Evolutionary conservation across 2,888 invertebrate genomes (phyloP), one percentile per base, ranked within the genome.

Genomic region (Leucophora obtusa): DNA sequence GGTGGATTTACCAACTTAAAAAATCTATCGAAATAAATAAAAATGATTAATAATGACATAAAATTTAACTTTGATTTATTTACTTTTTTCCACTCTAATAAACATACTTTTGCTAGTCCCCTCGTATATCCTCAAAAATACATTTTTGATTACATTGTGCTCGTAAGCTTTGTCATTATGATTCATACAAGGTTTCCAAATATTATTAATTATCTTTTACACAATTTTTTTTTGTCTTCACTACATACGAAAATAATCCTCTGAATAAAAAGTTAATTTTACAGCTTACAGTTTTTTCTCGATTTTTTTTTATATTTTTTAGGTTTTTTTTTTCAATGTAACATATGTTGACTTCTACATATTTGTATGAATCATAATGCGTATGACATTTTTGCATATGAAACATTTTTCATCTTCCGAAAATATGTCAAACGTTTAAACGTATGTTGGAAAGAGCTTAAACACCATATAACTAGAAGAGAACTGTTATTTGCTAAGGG

Each of bases 301-400:
- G 10, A 4, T 58, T 33, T 35, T 71, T 38, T 17, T 38, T n/a
- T 56, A 47, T 54, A 14, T 2, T n/a, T 62, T 71, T 28, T 62
- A 50, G 50, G 15, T 1, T 11, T 56, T 70, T 33, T 24, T 21
- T 59, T 43, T 60, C 18, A 10, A 14, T 68, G 80, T 60, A 77
- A 77, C 80, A 81, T 63, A 77, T 81, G 80, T 77, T 81, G 72
- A 70, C 59, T 70, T 70, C 15, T 60, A 28, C 56, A n/a, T 56
- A 24, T 50, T 50, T 15, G 38, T 56, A 69, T 51, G 66, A 77
- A 66, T 77, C 77, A 81, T 77, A 77, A 81, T 81, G 81, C 81
- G 81, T 81, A 54, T 77, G 81, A 81, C 73, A 77, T 74, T 81
- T 81, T 81, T 81, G 81, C 77, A 81, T 81, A 62, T 68, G 81